phyloP scores from a whole-genome alignment of 2,113 vertebrate genomes.

The Cnemophilus loriae region DNA sequence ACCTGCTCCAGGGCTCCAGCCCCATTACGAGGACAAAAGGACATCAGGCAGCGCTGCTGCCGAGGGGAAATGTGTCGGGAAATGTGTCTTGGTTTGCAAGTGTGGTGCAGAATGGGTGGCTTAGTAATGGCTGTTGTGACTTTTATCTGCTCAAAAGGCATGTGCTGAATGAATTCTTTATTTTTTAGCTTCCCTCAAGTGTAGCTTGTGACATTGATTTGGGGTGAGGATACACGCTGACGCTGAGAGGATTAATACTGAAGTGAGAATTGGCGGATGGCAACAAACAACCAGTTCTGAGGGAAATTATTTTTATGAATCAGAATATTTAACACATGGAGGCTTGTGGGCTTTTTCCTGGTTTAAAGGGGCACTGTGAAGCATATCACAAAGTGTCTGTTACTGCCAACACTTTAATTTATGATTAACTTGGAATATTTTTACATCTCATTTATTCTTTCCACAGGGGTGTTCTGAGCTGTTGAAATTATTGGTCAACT shows the following conservation, averaged over 20 bases:
- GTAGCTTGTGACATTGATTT: not conserved
- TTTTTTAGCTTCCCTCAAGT: not conserved
- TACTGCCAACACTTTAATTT: slow-evolving; percentile 26
- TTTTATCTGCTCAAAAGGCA: not conserved
- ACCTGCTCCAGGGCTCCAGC: slow-evolving; percentile 25
- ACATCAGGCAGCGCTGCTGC: not conserved
- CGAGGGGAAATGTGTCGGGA: not conserved
- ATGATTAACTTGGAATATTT: slow-evolving; percentile 44
- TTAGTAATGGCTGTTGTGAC: not conserved
- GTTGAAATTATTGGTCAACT: not conserved
- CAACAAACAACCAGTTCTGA: not conserved
- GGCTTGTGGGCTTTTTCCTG: not conserved
- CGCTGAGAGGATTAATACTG: not conserved
- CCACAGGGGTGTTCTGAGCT: not conserved
- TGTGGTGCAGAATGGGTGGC: not conserved
- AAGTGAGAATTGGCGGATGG: not conserved
- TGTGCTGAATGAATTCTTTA: not conserved
- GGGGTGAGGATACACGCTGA: not conserved
- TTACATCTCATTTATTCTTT: slow-evolving; percentile 39
- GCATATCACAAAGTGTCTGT: not conserved
- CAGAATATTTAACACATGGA: not conserved
- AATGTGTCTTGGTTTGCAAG: not conserved
- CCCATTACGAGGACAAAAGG: not conserved
- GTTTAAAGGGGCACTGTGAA: slow-evolving; percentile 2
- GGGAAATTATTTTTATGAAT: not conserved